Evolutionary conservation across 2,113 vertebrate species (phyloP).

Genomic region (Actinemys pallida): DNA sequence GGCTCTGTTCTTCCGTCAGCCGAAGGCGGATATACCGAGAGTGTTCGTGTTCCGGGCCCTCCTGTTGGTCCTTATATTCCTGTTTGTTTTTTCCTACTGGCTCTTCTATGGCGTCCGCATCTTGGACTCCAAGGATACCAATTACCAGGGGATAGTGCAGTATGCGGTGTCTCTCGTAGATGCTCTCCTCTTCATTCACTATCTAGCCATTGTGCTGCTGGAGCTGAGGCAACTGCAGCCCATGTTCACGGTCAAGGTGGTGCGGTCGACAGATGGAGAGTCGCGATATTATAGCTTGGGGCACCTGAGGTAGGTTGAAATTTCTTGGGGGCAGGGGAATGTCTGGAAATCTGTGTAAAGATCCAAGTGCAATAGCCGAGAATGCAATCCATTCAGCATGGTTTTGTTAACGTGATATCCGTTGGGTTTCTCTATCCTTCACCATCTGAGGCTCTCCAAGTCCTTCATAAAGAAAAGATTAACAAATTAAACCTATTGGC

Average conservation of each 20-base stretch:
- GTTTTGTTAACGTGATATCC: rapidly evolving
- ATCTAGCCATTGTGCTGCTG: slow-evolving; percentile 93
- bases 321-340: rapidly evolving
- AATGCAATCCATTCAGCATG: not conserved
- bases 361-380: rapidly evolving
- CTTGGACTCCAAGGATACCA: slow-evolving; percentile 90
- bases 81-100: slow-evolving; percentile 96
- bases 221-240: slow-evolving; percentile 93
- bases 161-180: slow-evolving; percentile 95
- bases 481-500: not conserved
- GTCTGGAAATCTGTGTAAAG: not conserved
- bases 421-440: not conserved
- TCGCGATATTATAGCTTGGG: slow-evolving; percentile 92
- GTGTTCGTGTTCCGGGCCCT: slow-evolving; percentile 93
- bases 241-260: slow-evolving; percentile 89
- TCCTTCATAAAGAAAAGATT: rapidly evolving
- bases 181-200: slow-evolving; percentile 94
- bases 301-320: slow-evolving; percentile 86
- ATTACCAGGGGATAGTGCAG: slow-evolving; percentile 95
- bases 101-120: slow-evolving; percentile 96
- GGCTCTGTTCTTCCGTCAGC: slow-evolving; percentile 91
- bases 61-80: slow-evolving; percentile 89
- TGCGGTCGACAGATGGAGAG: slow-evolving; percentile 92
- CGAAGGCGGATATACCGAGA: slow-evolving; percentile 86
- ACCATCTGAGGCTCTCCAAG: not conserved